Conservation (phyloP, 2,888 invertebrate species). For the Drosophila multiciliata region DNA sequence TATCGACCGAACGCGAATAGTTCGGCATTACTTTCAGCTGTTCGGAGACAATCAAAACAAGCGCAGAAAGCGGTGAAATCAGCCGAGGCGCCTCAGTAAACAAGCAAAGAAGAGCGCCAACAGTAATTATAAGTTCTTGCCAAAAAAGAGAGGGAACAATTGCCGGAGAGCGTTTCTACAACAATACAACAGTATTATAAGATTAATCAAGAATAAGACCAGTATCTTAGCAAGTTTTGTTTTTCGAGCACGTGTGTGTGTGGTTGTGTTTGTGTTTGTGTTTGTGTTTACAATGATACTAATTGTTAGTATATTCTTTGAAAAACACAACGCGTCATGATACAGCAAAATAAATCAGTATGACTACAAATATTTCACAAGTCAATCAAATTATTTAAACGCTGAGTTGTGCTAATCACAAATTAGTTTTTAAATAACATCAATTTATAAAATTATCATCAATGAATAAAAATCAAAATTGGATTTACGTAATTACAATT, state of each 20-base stretch:
- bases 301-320: slow-evolving; percentile 33
- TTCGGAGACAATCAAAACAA: slow-evolving; percentile 35
- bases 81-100: neutral
- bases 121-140: no score
- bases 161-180: slow-evolving; percentile 9
- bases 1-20: slow-evolving; percentile 17
- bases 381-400: slow-evolving; percentile 4
- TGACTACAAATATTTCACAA: slow-evolving; percentile 1
- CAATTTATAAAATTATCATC: neutral
- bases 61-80: slow-evolving; percentile 1
- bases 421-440: neutral
- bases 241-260: slow-evolving; percentile 9
- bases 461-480: neutral
- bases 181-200: neutral
- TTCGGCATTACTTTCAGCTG: slow-evolving; percentile 28
- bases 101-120: neutral
- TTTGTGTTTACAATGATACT: slow-evolving; percentile 23
- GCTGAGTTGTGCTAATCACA: neutral
- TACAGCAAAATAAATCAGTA: slow-evolving; percentile 32
- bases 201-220: neutral
- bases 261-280: slow-evolving; percentile 16
- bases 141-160: neutral
- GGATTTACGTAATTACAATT: neutral
- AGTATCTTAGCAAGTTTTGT: slow-evolving; percentile 26
- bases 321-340: slow-evolving; percentile 41